Evolutionary conservation across 2,797 vertebrate genomes (phyloP).

Genomic region (Apogon hyalosoma): DNA sequence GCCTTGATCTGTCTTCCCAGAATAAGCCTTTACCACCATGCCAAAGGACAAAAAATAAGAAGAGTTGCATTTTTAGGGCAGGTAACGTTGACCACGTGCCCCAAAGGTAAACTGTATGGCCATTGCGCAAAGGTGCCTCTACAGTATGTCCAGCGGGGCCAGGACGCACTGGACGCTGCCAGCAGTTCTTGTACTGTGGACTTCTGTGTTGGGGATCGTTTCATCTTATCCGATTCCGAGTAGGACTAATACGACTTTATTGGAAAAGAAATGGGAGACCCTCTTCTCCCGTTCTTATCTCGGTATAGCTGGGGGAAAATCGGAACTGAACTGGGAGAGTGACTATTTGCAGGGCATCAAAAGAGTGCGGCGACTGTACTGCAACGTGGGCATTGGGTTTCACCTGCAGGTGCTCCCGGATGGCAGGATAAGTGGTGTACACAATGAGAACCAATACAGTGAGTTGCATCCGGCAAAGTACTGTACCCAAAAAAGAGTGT

Average conservation of each 20-base stretch:
- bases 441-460: conserved; percentile 97
- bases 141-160: conserved; percentile 92
- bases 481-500: conserved; percentile 33
- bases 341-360: conserved; percentile 98
- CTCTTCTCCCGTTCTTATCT: conserved; percentile 92
- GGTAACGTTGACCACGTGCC: conserved; percentile 96
- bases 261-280: conserved; percentile 91
- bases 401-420: conserved; percentile 96
- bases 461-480: conserved; percentile 75
- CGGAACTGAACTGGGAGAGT: conserved; percentile 92
- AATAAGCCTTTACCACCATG: conserved; percentile 94
- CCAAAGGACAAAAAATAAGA: conserved; percentile 92
- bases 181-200: conserved; percentile 87
- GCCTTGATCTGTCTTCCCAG: conserved; percentile 93
- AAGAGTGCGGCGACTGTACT: conserved; percentile 95
- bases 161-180: conserved; percentile 88
- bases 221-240: conserved; percentile 84
- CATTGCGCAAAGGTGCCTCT: conserved; percentile 90
- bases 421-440: conserved; percentile 92
- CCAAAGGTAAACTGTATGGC: conserved; percentile 92
- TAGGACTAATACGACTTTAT: conserved; percentile 88
- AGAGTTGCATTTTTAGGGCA: conserved; percentile 96
- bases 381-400: conserved; percentile 99
- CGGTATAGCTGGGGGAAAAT: conserved; percentile 88
- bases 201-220: conserved; percentile 86